These are phyloP conservation scores for Troides aeacus DNA, from an alignment of 2,888 invertebrate genomes.

Conservation along the genomic window DNA sequence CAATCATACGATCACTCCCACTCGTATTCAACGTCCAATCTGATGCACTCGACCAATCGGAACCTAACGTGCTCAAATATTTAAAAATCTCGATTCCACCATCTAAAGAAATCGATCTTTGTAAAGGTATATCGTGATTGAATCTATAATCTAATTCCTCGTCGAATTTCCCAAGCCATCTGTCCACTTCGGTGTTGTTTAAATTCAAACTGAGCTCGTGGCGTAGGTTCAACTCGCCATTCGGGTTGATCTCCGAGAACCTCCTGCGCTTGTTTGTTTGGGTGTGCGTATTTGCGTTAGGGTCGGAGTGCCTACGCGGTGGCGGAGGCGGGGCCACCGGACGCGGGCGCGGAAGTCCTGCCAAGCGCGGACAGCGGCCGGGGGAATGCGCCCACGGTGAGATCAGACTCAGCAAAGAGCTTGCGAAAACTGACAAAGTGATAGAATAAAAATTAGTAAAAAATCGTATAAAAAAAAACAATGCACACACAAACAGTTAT, in stretches of 20 bases:
- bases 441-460: neutral
- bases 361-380: constrained; percentile 78
- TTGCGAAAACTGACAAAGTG: constrained; percentile 87
- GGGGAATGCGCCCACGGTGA: constrained; percentile 86
- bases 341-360: constrained; percentile 65
- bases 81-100: constrained; percentile 64
- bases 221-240: constrained; percentile 57
- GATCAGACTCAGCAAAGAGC: constrained; percentile 90
- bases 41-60: constrained; percentile 54
- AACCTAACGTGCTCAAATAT: constrained; percentile 57
- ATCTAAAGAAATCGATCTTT: constrained; percentile 65
- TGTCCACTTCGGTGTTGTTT: constrained; percentile 55
- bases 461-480: neutral
- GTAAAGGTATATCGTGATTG: constrained; percentile 58
- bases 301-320: constrained; percentile 31
- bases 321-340: constrained; percentile 60
- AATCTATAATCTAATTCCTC: constrained; percentile 49
- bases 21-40: constrained; percentile 59
- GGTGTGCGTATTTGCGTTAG: constrained; percentile 29
- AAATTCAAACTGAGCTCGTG: constrained; percentile 62
- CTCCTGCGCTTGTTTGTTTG: constrained; percentile 39
- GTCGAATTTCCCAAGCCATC: constrained; percentile 65
- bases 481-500: neutral
- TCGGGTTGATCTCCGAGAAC: constrained; percentile 48
- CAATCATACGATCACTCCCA: constrained; percentile 40